Evolutionary conservation across 2,797 vertebrate species (phyloP).

Genomic region (Odontamblyopus lacepedii): DNA sequence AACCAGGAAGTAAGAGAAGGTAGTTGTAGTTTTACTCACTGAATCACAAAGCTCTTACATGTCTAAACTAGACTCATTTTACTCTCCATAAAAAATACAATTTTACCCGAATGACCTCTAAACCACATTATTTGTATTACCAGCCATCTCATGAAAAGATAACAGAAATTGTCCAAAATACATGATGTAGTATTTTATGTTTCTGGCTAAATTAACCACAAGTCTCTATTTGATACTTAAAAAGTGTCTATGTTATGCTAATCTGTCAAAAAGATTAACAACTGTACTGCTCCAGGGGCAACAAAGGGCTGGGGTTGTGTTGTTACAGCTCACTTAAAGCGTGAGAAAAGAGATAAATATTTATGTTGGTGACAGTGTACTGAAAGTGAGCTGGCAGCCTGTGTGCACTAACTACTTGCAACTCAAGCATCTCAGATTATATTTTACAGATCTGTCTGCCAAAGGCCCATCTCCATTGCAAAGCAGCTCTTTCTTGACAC

Average conservation of each 20-base stretch:
- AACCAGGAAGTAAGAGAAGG: too few species aligned
- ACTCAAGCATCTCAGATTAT: slow-evolving; percentile 68
- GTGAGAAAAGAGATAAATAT: slow-evolving; percentile 54
- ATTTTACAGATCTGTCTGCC: slow-evolving; percentile 76
- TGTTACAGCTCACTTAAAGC: slow-evolving; percentile 38
- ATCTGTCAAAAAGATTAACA: not conserved
- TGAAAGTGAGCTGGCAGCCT: slow-evolving; percentile 60
- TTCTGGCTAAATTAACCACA: not conserved
- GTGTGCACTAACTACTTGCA: slow-evolving; percentile 62
- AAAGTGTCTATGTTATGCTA: not conserved
- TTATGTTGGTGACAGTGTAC: slow-evolving; percentile 64
- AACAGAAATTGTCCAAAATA: not conserved
- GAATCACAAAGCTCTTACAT: too few species aligned
- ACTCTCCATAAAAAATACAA: too few species aligned
- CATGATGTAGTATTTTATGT: not conserved
- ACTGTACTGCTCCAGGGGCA: slow-evolving; percentile 16
- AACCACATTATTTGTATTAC: not conserved
- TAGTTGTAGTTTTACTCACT: too few species aligned
- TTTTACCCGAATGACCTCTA: not conserved
- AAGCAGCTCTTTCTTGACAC: slow-evolving; percentile 70
- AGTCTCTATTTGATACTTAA: not conserved
- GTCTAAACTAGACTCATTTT: too few species aligned
- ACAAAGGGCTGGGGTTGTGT: slow-evolving; percentile 22
- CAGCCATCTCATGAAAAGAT: not conserved
- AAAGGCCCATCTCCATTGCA: slow-evolving; percentile 75